These are phyloP conservation scores for Carlito syrichta DNA, from an alignment of 2,113 vertebrate genomes.

Conservation along the genomic window DNA sequence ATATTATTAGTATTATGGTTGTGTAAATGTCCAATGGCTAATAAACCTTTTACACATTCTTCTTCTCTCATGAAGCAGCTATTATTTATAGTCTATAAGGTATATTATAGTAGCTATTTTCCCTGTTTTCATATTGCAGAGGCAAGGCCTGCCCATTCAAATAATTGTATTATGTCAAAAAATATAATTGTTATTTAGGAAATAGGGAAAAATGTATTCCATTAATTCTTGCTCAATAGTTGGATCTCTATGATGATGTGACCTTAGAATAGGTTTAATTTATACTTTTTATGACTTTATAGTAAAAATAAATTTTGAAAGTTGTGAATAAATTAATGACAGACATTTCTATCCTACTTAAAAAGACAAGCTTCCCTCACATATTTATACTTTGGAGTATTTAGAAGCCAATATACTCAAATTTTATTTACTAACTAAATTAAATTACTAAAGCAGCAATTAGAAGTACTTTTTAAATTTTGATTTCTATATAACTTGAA, in stretches of 20 bases:
- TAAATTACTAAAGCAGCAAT: neutral
- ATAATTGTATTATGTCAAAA: neutral
- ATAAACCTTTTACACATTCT: constrained; percentile 4
- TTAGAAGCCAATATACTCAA: neutral
- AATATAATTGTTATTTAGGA: neutral
- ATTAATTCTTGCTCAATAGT: neutral
- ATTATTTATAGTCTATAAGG: neutral
- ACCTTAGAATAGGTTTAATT: neutral
- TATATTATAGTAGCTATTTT: neutral
- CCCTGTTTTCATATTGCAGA: neutral
- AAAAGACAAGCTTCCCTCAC: neutral
- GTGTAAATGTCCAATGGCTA: neutral
- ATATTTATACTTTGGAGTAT: neutral
- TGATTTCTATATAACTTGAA: neutral
- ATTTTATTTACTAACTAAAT: neutral
- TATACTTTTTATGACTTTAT: neutral
- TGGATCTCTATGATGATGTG: neutral
- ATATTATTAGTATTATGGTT: neutral
- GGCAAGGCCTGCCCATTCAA: neutral
- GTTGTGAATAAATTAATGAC: neutral
- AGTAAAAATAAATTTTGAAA: neutral
- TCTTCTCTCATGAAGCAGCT: neutral
- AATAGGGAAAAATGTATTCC: neutral
- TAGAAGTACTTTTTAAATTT: neutral
- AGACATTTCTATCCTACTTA: neutral